Percentiles rank a stretch among this genome's conserved stretches.
These are phyloP conservation scores for Pseudomugil gertrudae DNA, from an alignment of 2,797 vertebrate genomes.

Conservation along the genomic window DNA sequence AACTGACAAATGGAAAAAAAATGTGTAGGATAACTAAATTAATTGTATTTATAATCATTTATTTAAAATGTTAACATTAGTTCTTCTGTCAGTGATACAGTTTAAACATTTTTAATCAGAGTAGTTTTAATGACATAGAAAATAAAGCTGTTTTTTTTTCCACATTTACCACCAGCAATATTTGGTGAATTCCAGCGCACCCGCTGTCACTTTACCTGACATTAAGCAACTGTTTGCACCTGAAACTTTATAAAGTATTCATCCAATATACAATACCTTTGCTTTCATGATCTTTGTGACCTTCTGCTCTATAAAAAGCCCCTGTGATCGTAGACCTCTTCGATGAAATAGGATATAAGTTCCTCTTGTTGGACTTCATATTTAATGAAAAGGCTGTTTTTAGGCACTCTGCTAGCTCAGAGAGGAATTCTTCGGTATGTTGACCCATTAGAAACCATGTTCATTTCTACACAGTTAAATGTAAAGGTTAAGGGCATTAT, in stretches of 20 bases:
- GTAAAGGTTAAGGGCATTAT: conserved; percentile 4
- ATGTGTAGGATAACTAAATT: background rate
- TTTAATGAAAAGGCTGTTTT: conserved; percentile 35
- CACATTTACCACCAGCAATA: background rate
- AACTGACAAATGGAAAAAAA: background rate
- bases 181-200: conserved; percentile 22
- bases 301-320: conserved; percentile 39
- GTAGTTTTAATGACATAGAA: background rate
- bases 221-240: background rate
- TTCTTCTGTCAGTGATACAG: background rate
- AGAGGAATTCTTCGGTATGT: conserved; percentile 9
- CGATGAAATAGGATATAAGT: conserved; percentile 44
- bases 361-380: background rate
- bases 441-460: conserved; percentile 23
- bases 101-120: background rate
- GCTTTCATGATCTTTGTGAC: conserved; percentile 39
- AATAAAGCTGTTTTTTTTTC: background rate
- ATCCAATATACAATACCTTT: conserved; percentile 27
- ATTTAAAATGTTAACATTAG: too few relatives aligned
- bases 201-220: conserved; percentile 33
- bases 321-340: conserved; percentile 19
- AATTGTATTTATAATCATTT: background rate
- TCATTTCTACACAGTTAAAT: conserved; percentile 29
- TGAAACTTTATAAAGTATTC: conserved; percentile 21
- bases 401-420: conserved; percentile 18